phyloP scores from a whole-genome alignment of 2,888 invertebrate genomes.

The Polyploca ridens region DNA sequence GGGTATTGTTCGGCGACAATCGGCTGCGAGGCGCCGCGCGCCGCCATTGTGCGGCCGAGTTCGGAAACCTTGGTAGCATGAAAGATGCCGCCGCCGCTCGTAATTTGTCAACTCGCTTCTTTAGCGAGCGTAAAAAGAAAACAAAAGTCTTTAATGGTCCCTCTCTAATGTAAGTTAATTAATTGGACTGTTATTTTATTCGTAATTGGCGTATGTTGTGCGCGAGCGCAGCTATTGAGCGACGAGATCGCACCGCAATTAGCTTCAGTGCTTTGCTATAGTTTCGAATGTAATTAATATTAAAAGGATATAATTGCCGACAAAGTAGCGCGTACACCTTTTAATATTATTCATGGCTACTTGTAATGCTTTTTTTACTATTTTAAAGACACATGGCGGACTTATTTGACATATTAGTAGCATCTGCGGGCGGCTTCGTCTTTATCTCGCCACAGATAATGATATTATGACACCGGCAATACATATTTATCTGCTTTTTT shows the following conservation, averaged over 20 bases:
- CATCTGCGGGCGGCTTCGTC: slow-evolving; percentile 6
- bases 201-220: slow-evolving; percentile 60
- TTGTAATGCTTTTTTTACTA: background rate
- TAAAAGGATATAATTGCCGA: slow-evolving; percentile 10
- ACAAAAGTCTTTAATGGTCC: slow-evolving; percentile 72
- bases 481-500: background rate
- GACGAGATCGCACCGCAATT: slow-evolving; percentile 11
- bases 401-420: background rate
- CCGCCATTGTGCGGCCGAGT: slow-evolving; percentile 55
- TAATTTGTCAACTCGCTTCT: slow-evolving; percentile 72
- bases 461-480: background rate
- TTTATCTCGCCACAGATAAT: background rate
- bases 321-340: slow-evolving; percentile 10
- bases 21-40: slow-evolving; percentile 51
- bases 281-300: slow-evolving; percentile 8
- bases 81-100: slow-evolving; percentile 66
- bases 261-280: slow-evolving; percentile 6
- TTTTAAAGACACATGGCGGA: background rate
- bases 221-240: slow-evolving; percentile 49
- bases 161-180: slow-evolving; percentile 66
- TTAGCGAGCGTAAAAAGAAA: slow-evolving; percentile 46
- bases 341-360: slow-evolving; percentile 4
- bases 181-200: slow-evolving; percentile 67
- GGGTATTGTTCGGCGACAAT: slow-evolving; percentile 74
- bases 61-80: slow-evolving; percentile 39